phyloP scores from a whole-genome alignment of 2,888 invertebrate species.

The Petrophora chlorosata region DNA sequence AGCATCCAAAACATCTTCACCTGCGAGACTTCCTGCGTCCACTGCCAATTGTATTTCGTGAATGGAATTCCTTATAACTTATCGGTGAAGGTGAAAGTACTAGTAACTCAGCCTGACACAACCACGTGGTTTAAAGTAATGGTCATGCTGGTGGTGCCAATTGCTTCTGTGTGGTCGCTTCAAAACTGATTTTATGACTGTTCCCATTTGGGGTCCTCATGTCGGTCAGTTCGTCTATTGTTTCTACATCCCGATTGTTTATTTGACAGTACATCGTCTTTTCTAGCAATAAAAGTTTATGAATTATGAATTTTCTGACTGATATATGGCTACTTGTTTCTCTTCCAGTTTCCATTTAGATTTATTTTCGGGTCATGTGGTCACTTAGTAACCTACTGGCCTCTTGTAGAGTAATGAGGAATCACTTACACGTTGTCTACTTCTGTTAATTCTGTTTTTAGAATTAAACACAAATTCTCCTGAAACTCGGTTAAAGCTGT shows the following conservation, averaged over 20 bases:
- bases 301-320: too few species aligned
- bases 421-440: background rate
- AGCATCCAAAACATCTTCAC: constrained; percentile 50
- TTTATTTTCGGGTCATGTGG: too few species aligned
- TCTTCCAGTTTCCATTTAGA: too few species aligned
- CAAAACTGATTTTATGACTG: constrained; percentile 34
- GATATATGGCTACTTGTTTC: too few species aligned
- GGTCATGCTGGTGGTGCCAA: constrained; percentile 40
- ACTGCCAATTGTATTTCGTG: constrained; percentile 53
- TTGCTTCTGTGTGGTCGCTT: constrained; percentile 44
- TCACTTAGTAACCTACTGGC: background rate
- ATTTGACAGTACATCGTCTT: constrained; percentile 24
- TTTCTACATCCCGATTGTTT: constrained; percentile 30
- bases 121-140: constrained; percentile 37
- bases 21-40: constrained; percentile 51
- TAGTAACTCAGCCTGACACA: constrained; percentile 39
- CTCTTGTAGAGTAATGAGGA: constrained; percentile 7
- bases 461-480: too few species aligned
- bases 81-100: constrained; percentile 65
- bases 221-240: constrained; percentile 32
- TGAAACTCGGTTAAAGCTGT: background rate
- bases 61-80: constrained; percentile 54
- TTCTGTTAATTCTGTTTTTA: background rate
- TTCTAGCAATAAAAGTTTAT: too few species aligned
- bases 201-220: constrained; percentile 34